Evolutionary conservation across 2,113 vertebrate species (phyloP).

Genomic region (Tyto alba): DNA sequence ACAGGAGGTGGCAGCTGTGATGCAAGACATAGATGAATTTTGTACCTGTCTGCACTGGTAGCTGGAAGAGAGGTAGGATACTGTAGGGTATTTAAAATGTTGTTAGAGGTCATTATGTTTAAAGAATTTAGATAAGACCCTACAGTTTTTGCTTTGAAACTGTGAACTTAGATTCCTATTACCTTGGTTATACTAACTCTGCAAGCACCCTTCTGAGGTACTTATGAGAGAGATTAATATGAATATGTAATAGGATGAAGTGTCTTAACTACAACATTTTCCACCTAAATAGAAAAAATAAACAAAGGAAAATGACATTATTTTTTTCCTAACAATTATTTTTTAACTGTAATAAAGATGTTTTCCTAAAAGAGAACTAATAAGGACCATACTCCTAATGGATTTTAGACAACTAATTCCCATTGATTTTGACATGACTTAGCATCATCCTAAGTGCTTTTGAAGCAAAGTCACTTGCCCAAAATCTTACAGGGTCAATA

Average conservation of each 20-base stretch:
- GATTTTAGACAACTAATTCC: not conserved
- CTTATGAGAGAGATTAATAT: not conserved
- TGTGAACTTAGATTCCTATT: not conserved
- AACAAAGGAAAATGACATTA: not conserved
- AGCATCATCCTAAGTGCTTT: not conserved
- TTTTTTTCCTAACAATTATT: not conserved
- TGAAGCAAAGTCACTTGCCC: not conserved
- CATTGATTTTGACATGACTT: not conserved
- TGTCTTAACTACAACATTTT: not conserved
- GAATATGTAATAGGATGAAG: not conserved
- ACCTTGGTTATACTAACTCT: not conserved
- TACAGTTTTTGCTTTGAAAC: not conserved
- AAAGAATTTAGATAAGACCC: not conserved
- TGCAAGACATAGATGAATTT: not conserved
- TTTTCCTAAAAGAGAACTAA: not conserved
- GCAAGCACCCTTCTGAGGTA: not conserved
- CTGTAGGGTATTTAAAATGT: not conserved
- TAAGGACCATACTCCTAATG: accelerated
- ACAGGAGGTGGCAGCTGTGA: not conserved
- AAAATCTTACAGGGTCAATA: not conserved
- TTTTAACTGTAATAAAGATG: not conserved
- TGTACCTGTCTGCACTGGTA: not conserved
- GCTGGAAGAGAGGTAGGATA: not conserved
- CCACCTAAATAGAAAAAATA: not conserved
- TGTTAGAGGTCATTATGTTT: not conserved